Base-by-base conservation (phyloP, 2,113 vertebrate species). In the Corythornis cristatus region DNA sequence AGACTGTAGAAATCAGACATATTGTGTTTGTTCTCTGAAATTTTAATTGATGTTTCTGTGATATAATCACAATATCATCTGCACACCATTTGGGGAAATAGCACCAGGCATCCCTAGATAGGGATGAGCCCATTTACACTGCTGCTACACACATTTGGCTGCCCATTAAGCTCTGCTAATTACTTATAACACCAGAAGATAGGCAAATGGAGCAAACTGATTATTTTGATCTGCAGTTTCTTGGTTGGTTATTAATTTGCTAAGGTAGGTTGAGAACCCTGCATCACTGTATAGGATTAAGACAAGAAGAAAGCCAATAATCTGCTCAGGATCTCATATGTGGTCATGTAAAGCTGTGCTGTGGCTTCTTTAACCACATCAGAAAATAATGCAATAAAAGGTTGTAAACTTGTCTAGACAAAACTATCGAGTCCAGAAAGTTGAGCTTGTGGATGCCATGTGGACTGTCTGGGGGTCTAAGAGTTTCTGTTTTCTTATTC, bases 31-130 rank as follows among this genome's bases (percentile, higher is more conserved):
- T 58, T 58, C n/a, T 74, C 11, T 48, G 25, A 51, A 57, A 23
- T 21, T 81, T 56, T 54, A 77, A 19, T 5, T 51, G 18, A 46
- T 70, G 10, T 56, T 90, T 85, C 35, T 61, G 28, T 65, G 20
- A 46, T 46, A 16, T 8, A 40, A 45, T 45, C 42, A 23, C 25
- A 8, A 26, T 58, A 20, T 29, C 10, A 7, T 35, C 48, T 42
- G 18, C 28, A 26, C 14, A 73, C 25, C 28, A 20, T 42, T 15
- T 9, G 84, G 54, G 15, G 37, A 31, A 33, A 40, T 20, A 58
- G 21, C 11, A 37, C 76, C 3, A 5, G 31, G 3, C 0, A 0
- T 48, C 12, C 42, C 16, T 40, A 37, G 45, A 31, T 4, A 46
- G 8, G 40, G 40, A 26, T 25, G 60, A 81, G 15, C 10, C 15